Percentiles rank a stretch among this genome's conserved stretches.
These are phyloP conservation scores for Myrmecophaga tridactyla DNA, from an alignment of 2,113 vertebrate species.

Conservation along the genomic window DNA sequence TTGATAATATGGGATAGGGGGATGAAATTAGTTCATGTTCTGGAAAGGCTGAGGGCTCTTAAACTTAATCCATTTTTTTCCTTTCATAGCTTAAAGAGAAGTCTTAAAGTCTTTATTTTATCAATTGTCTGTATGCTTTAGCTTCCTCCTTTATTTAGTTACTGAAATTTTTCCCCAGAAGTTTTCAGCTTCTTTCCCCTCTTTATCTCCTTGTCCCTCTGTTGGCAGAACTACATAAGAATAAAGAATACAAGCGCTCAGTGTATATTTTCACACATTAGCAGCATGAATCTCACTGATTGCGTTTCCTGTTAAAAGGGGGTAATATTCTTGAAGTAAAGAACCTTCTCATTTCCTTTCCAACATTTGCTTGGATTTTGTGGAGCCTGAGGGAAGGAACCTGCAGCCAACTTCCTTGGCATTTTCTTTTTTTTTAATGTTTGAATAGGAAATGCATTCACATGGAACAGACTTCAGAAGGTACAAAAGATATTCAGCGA, in stretches of 20 bases:
- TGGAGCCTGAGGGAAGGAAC: neutral
- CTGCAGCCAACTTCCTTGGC: neutral
- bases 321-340: conserved; percentile 13
- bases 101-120: neutral
- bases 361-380: conserved; percentile 15
- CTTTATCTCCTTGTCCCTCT: neutral
- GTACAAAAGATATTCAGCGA: neutral
- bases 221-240: neutral
- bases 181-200: neutral
- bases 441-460: neutral
- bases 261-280: neutral
- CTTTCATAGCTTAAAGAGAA: neutral
- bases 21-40: no score
- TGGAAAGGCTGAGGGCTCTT: no score
- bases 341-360: conserved; percentile 14
- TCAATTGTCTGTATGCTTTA: neutral
- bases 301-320: neutral
- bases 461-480: neutral
- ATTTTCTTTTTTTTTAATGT: neutral
- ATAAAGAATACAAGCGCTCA: neutral
- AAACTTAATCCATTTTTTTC: neutral
- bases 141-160: neutral
- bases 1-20: no score
- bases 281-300: neutral
- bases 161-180: neutral